Percentiles rank a stretch among this genome's conserved stretches.
Evolutionary conservation across 2,888 invertebrate species (phyloP).

Genomic region (Acanthosepion lycidas): DNA sequence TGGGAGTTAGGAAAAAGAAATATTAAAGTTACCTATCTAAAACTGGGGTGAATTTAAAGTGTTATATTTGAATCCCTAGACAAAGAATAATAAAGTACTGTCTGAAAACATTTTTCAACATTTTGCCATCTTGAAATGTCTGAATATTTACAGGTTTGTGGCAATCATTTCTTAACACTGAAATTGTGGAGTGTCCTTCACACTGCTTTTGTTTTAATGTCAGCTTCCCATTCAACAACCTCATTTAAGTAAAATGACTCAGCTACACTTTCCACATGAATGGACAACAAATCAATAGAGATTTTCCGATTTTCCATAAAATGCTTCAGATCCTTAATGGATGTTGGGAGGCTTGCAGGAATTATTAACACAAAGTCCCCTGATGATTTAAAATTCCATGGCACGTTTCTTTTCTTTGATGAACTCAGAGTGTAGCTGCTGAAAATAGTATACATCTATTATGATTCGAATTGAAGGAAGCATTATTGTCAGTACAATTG

Average conservation of each 20-base stretch:
- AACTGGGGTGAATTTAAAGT: too few species aligned
- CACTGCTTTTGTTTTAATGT: neutral
- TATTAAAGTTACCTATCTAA: too few species aligned
- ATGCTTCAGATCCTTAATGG: constrained; percentile 4
- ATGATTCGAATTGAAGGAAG: neutral
- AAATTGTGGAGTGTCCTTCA: neutral
- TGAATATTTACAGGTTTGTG: neutral
- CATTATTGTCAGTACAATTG: too few species aligned
- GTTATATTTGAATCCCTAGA: too few species aligned
- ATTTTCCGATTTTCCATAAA: neutral
- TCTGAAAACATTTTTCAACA: too few species aligned
- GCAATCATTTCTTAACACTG: too few species aligned
- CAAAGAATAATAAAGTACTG: too few species aligned
- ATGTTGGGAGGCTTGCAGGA: neutral
- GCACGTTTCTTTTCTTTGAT: neutral
- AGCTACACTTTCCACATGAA: neutral
- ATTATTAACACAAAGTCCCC: constrained; percentile 13
- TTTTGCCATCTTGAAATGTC: neutral
- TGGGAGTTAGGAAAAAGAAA: too few species aligned
- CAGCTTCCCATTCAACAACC: neutral
- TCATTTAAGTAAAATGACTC: neutral
- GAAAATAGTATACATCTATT: neutral
- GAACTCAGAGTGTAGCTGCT: neutral
- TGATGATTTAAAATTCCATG: constrained; percentile 18
- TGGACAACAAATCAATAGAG: neutral